Base-by-base conservation (phyloP, 1,140 invertebrate genomes). In the Bombus superbus region DNA sequence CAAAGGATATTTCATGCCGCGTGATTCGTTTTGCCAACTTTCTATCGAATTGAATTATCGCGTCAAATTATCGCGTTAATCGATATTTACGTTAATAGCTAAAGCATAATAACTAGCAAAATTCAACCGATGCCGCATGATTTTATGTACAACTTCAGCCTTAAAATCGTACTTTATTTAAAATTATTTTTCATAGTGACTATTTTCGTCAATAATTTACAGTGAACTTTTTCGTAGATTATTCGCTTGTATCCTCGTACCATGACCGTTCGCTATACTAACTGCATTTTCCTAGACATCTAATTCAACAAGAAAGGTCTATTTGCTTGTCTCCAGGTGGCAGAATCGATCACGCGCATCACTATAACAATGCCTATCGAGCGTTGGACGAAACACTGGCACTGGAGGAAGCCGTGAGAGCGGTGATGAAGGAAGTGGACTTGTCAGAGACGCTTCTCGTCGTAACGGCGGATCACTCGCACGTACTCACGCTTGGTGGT, bases 331-430 rank as follows among this genome's bases (percentile, higher is more conserved):
- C 92, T 95, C 47, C 90, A 97, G 97, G 98, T 85, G 98, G 97
- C 5, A 96, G 97, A 90, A 98, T 98, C 83, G 98, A 98, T 91
- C 97, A 97, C 92, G 98, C 97, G 6, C 98, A 98, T 94, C 98
- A 98, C 89, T 97, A 97, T 89, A 97, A 97, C 89, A 97, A 97
- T 89, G 97, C 97, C 3, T 96, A 96, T 75, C 95, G 97, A 85
- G 97, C 98, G 0, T 93, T 98, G 9, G 97, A 98, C 91, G 98
- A 98, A 93, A 98, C 97, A 0, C 95, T 97, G 3, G 97, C 97
- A 66, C 95, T 98, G 78, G 97, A 98, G 74, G 96, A 97, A 64
- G 97, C 98, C 0, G 96, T 98, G 15, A 94, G 96, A 89, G 96
- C 95, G 18, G 97, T 97, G 1, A 92, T 97, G 82, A 95, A 96